phyloP scores from a whole-genome alignment of 2,797 vertebrate species.

The Mormyrus hasselquistii region DNA sequence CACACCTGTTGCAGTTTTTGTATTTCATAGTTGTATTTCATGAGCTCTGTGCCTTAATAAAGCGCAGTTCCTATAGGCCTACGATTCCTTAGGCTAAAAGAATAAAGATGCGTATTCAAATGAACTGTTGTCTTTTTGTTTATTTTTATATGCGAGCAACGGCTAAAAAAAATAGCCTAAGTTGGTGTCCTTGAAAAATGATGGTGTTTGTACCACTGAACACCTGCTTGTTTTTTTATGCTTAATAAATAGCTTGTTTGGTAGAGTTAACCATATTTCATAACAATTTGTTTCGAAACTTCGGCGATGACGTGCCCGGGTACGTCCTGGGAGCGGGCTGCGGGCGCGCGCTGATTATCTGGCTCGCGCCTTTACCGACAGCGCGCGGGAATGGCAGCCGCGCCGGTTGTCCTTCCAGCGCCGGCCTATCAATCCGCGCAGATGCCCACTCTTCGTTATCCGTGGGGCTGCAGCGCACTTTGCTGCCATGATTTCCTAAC shows the following conservation, averaged over 20 bases:
- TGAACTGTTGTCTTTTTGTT: background rate
- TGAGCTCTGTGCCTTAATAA: background rate
- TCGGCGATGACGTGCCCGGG: background rate
- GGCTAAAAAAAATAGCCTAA: background rate
- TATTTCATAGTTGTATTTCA: background rate
- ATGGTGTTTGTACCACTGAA: background rate
- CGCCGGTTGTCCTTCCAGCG: background rate
- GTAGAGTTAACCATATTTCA: background rate
- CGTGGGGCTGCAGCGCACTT: background rate
- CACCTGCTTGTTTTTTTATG: background rate
- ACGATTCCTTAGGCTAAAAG: background rate
- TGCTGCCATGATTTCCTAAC: conserved; percentile 10
- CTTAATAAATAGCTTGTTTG: background rate
- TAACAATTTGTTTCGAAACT: background rate
- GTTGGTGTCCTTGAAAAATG: background rate
- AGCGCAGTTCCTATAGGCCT: background rate
- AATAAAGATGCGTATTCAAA: background rate
- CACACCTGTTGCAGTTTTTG: background rate
- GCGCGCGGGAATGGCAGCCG: background rate
- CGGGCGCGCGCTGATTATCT: conserved; percentile 8
- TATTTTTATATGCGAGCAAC: background rate
- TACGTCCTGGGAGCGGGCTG: background rate
- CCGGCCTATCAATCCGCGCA: background rate
- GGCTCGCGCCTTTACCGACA: background rate
- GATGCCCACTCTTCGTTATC: conserved; percentile 22